phyloP scores from a whole-genome alignment of 2,113 vertebrate genomes.

The Alaudala cheleensis region DNA sequence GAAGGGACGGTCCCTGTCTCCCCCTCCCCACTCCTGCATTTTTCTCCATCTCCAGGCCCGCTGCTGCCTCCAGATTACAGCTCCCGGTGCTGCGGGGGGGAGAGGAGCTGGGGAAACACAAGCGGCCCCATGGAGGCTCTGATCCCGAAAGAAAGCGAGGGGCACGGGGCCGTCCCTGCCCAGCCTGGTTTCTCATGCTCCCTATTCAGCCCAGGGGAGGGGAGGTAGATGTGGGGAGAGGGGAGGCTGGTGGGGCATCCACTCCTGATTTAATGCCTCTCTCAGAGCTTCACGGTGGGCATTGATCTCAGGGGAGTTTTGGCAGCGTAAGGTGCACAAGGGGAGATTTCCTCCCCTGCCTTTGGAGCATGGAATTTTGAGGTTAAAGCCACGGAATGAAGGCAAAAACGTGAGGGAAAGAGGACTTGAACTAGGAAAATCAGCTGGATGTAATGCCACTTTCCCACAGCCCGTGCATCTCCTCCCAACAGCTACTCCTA shows the following conservation, averaged over 20 bases:
- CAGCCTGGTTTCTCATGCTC: slow-evolving; percentile 55
- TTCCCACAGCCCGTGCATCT: not conserved
- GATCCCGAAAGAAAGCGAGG: slow-evolving; percentile 44
- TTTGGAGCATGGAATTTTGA: not conserved
- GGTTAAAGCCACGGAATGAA: not conserved
- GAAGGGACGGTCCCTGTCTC: not conserved
- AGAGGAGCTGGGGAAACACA: slow-evolving; percentile 9
- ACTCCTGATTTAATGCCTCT: not conserved
- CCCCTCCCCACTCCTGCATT: not conserved
- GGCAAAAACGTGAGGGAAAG: not conserved
- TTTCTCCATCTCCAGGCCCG: slow-evolving; percentile 15
- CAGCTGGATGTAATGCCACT: accelerated
- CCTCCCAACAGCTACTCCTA: not conserved
- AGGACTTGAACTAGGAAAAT: accelerated
- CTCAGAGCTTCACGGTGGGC: accelerated
- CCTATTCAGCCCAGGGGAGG: slow-evolving; percentile 2
- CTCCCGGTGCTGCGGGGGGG: not conserved
- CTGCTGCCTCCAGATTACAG: slow-evolving; percentile 23
- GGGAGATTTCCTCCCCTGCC: not conserved
- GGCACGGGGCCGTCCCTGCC: not conserved
- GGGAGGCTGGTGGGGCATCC: not conserved
- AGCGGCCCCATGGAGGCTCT: not conserved
- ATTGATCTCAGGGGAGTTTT: not conserved
- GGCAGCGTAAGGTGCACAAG: not conserved
- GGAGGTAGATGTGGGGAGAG: not conserved